Base-by-base conservation (phyloP, 2,888 invertebrate genomes). In the Hermaeophaga mercurialis region DNA sequence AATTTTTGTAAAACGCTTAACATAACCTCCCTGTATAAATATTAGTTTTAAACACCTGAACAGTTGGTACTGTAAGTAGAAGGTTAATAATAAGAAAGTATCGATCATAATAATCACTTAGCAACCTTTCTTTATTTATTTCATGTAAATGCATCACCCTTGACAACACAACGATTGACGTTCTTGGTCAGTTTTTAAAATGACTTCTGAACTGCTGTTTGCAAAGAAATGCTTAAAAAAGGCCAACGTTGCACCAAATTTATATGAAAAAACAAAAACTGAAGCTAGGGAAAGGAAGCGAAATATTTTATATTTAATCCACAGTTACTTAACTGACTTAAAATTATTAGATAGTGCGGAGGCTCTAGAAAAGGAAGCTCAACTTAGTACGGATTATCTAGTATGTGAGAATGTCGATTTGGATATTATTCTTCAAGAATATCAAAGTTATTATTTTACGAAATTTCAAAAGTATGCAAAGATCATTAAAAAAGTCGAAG, bases 351-450 rank as follows among this genome's bases (percentile, higher is more conserved):
- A 85, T 57, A 80, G 89, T 0, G 88, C 88, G 0, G 84, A 87
- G 47, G 73, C 80, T 7, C 80, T 96, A 56, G 80, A 80, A 18
- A 78, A 80, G 14, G 96, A 96, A 76, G 90, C 92, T 0, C 85
- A 84, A 34, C 79, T 94, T 7, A 81, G 87, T 0, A 82, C 81
- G 4, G 85, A 86, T 56, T 86, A 85, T 71, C 81, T 85, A 70
- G 82, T 95, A 28, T 96, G 96, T 76, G 96, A 96, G 72, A 96
- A 96, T 70, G 85, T 96, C 54, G 94, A 95, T 75, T 79, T 96
- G 71, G 90, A 91, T 62, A 89, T 90, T 34, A 89, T 96, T 64
- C 78, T 96, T 55, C 86, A 92, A 81, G 95, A 96, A 70, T 96
- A 91, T 76, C 89, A 89, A 71, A 89, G 90, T 62, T 96, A 91